A percentile compares a stretch with the other conserved stretches of the same genome.
Evolutionary conservation across 2,797 vertebrate species (phyloP).

Genomic region (Triplophysa bombifrons): DNA sequence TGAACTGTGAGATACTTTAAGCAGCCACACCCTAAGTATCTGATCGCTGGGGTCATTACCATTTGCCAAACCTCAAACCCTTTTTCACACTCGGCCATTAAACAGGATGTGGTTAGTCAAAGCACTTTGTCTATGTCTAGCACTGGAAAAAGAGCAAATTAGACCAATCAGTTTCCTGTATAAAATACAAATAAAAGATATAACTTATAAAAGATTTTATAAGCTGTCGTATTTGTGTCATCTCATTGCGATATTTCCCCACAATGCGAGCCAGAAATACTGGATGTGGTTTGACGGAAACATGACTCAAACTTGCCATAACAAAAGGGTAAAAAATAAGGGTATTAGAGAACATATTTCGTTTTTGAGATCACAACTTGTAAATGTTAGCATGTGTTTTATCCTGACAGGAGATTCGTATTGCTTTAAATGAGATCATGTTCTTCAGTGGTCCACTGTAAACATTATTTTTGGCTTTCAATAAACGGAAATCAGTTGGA

Average conservation of each 20-base stretch:
- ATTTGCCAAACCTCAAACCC: constrained; percentile 46
- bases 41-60: constrained; percentile 55
- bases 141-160: constrained; percentile 55
- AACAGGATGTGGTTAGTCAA: constrained; percentile 57
- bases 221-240: constrained; percentile 61
- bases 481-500: constrained; percentile 6
- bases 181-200: constrained; percentile 14
- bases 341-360: constrained; percentile 23
- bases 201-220: constrained; percentile 51
- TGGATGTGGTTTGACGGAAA: constrained; percentile 66
- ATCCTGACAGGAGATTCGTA: constrained; percentile 21
- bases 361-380: constrained; percentile 11
- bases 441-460: background rate
- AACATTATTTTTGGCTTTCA: constrained; percentile 1
- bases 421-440: constrained; percentile 18
- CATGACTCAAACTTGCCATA: constrained; percentile 43
- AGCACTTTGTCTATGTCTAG: constrained; percentile 33
- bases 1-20: constrained; percentile 23
- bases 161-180: constrained; percentile 57
- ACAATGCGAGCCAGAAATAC: constrained; percentile 54
- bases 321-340: constrained; percentile 19
- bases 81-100: constrained; percentile 40
- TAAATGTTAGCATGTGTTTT: constrained; percentile 47
- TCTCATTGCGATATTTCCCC: constrained; percentile 59
- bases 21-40: constrained; percentile 49